These are phyloP conservation scores for Solenodon paradoxus DNA, from an alignment of 2,113 vertebrate species.

Conservation along the genomic window DNA sequence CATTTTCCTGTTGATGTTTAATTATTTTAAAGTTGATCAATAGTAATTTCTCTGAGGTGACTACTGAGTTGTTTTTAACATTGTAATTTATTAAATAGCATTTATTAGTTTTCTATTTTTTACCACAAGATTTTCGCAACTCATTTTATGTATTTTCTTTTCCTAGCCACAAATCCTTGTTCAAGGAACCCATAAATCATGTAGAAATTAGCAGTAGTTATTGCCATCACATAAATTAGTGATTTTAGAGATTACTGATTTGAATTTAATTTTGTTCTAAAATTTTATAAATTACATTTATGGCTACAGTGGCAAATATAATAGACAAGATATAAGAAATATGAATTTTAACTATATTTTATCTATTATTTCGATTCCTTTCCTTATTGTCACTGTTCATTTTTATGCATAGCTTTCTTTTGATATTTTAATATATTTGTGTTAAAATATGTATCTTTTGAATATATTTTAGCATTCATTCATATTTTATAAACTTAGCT, in stretches of 20 bases:
- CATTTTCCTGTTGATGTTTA: neutral
- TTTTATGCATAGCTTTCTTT: neutral
- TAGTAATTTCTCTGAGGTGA: neutral
- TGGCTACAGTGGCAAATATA: neutral
- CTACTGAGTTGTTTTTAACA: neutral
- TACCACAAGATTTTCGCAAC: neutral
- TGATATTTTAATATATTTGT: neutral
- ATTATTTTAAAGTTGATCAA: neutral
- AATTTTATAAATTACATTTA: neutral
- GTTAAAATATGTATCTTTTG: neutral
- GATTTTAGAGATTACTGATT: neutral
- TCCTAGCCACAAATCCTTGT: neutral
- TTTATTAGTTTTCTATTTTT: neutral
- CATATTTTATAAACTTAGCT: neutral
- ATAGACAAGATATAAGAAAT: neutral
- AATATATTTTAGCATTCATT: neutral
- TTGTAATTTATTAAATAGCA: no score
- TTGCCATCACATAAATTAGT: neutral
- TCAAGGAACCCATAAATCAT: neutral
- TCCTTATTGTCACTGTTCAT: neutral
- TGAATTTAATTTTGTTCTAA: neutral
- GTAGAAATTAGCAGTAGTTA: neutral
- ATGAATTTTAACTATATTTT: neutral
- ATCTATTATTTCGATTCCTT: neutral
- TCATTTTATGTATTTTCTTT: neutral